Conservation (phyloP, 2,113 vertebrate genomes). For the Balaenoptera acutorostrata region DNA sequence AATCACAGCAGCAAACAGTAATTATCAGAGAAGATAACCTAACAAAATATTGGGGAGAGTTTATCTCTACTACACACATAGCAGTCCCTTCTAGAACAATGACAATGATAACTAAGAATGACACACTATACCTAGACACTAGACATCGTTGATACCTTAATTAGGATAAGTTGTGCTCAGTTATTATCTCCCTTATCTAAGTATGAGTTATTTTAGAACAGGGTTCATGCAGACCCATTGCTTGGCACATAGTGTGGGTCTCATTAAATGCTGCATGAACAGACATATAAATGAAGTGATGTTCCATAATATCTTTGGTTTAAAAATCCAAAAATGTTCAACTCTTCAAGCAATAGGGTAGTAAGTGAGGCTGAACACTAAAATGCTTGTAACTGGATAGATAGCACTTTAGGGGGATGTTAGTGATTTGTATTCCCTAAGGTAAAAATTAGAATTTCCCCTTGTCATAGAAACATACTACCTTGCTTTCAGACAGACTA, state of each 20-base stretch:
- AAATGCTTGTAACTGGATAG: background rate
- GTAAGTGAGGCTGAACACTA: background rate
- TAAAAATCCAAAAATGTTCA: background rate
- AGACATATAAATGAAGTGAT: background rate
- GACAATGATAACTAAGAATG: background rate
- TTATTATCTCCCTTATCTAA: background rate
- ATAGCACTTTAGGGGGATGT: background rate
- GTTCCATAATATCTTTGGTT: background rate
- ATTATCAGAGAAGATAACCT: slow-evolving; percentile 52
- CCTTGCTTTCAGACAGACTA: background rate
- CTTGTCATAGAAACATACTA: background rate
- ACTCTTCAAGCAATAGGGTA: background rate
- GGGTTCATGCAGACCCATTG: background rate
- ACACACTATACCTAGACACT: background rate
- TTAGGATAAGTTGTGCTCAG: background rate
- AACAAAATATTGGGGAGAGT: slow-evolving; percentile 53
- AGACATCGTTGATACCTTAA: background rate
- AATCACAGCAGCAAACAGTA: slow-evolving; percentile 45
- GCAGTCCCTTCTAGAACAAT: slow-evolving; percentile 56
- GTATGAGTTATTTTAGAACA: background rate
- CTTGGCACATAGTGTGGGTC: background rate
- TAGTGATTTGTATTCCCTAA: background rate
- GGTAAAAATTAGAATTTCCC: background rate
- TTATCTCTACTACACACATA: slow-evolving; percentile 47
- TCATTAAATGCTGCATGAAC: background rate